Base-by-base conservation (phyloP, 2,113 vertebrate species). In the Bucco capensis region DNA sequence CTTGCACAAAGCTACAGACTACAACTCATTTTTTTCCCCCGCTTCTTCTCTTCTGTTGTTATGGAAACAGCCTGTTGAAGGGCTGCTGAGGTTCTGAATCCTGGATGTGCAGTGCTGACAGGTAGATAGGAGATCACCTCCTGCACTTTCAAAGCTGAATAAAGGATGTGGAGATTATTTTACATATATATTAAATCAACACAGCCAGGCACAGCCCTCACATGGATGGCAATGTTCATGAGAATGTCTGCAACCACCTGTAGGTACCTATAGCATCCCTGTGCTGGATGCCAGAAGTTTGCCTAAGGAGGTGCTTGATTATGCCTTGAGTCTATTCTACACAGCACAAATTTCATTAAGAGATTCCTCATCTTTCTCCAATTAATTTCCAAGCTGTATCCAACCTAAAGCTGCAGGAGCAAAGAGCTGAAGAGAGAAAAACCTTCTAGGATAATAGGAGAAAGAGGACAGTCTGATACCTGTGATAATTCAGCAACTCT, bases 21-120 rank as follows among this genome's bases (percentile, higher is more conserved):
- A 3, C 7, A 86, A 28, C 28, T 46, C 77, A 30, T 65, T 3
- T 3, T 10, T 77, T 71, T 44, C 15, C 15, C 40, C 15, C 40
- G n/a, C n/a, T n/a, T 61, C 22, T 46, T 7, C 57, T 86, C 28
- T 71, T 77, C 77, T 89, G 95, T 94, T 92, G 89, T 96, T 95
- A 96, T 91, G 92, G 90, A 89, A 96, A 94, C 90, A 69, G 71
- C 53, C 74, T 84, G 92, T 40, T 8, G 21, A 89, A 92, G 51
- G 49, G 77, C 51, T 90, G 89, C 87, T 12, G 84, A 62, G 50
- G 46, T 88, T 12, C 83, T n/a, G 78, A 84, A 91, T 87, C n/a
- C 82, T 64, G 82, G 49, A 19, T 85, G 53, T 53, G 78, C 53
- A 4, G 11, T 8, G 75, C 85, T 44, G 35, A 61, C 82, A 92